Base-by-base conservation (phyloP, 2,888 invertebrate genomes). In the Heliconius aoede region DNA sequence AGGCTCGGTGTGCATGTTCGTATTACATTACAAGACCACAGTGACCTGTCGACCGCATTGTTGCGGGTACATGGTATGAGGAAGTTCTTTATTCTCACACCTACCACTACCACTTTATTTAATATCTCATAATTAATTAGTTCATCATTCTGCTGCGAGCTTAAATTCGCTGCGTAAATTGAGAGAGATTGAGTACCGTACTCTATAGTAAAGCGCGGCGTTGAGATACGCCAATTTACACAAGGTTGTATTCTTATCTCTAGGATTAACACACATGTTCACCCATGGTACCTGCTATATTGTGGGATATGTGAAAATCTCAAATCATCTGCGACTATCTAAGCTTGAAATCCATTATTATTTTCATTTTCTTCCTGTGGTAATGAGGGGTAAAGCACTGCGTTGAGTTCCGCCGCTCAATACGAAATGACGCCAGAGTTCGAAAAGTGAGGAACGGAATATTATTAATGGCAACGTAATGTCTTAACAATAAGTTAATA, bases 1-100 rank as follows among this genome's bases (percentile, higher is more conserved):
- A 40, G 15, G 3, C 65, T 40, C 65, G 36, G 7, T 65, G 65
- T 40, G 24, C 15, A 13, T 65, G 36, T 64, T 9, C 9, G 30
- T 40, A 26, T 40, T 40, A 8, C 40, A 3, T 65, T 65, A 65
- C 65, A 65, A 30, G 15, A 68, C 72, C 60, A 32, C 72, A 69
- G 28, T 69, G 69, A 55, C 69, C 69, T 51, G 28, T 28, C 51
- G 72, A 72, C 72, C 72, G 60, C 72, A 72, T 72, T 72, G 60
- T 36, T 32, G 72, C 26, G 24, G 32, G 32, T 68, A 68, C 51
- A 55, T 72, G 72, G 24, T 58, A 72, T 40, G 72, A 72, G 72
- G 72, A 72, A 72, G 72, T 24, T 58, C 71, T 71, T 30, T 30
- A 58, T 58, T 71, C 32, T 71, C 71, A 32, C 71, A 58, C 32